Evolutionary conservation across 2,888 invertebrate genomes (phyloP).

Genomic region (Dioctria linearis): DNA sequence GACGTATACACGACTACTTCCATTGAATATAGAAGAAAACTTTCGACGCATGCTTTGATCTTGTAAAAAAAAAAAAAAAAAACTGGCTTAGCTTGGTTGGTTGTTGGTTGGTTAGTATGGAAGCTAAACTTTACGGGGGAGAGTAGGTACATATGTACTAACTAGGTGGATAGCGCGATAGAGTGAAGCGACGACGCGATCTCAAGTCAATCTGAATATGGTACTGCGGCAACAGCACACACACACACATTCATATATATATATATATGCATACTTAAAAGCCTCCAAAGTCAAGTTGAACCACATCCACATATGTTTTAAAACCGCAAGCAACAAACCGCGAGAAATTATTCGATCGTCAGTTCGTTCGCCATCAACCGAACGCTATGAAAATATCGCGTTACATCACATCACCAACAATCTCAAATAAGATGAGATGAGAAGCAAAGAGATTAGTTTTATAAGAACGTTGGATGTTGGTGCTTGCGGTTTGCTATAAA

Average conservation of each 20-base stretch:
- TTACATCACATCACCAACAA: constrained; percentile 18
- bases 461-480: too few species aligned
- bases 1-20: constrained; percentile 37
- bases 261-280: background rate
- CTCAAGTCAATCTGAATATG: constrained; percentile 46
- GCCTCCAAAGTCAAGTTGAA: constrained; percentile 47
- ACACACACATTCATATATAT: background rate
- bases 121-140: background rate
- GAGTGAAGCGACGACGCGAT: background rate
- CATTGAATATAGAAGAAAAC: constrained; percentile 28
- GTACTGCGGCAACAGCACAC: constrained; percentile 2
- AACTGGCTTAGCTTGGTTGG: constrained; percentile 14
- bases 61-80: background rate
- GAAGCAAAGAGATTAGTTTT: background rate
- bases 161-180: too few species aligned
- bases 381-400: constrained; percentile 43
- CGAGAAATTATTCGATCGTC: constrained; percentile 21
- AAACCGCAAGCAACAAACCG: constrained; percentile 25
- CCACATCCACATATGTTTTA: constrained; percentile 13
- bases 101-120: too few species aligned
- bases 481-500: too few species aligned
- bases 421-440: background rate
- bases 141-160: background rate
- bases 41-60: constrained; percentile 16
- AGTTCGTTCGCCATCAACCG: constrained; percentile 2